Conservation (phyloP, 1,140 invertebrate genomes). For the Nephila pilipes region DNA sequence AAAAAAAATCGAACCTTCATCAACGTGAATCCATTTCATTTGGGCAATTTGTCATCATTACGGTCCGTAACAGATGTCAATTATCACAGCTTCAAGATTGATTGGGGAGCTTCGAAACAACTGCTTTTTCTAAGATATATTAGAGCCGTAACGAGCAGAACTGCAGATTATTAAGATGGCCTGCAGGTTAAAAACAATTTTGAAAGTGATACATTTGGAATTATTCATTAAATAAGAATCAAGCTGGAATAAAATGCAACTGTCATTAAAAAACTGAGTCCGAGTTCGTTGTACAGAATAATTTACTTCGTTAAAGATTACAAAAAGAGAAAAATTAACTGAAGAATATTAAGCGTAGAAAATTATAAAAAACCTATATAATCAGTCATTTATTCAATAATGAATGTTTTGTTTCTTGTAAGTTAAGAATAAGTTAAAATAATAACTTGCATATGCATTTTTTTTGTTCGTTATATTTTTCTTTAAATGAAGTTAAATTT, state of each 20-base stretch:
- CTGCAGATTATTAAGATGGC: background rate
- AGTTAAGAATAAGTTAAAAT: too few relatives aligned
- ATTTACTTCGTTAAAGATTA: background rate
- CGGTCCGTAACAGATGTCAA: background rate
- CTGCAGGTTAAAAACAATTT: background rate
- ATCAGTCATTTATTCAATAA: too few relatives aligned
- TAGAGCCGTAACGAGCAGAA: background rate
- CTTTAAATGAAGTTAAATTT: too few relatives aligned
- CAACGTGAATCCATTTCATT: background rate
- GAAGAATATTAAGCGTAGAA: too few relatives aligned
- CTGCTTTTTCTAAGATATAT: background rate
- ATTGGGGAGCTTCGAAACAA: background rate
- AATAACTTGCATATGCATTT: too few relatives aligned
- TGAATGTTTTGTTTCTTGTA: too few relatives aligned
- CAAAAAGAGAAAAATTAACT: background rate
- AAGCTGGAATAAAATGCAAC: background rate
- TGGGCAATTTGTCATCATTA: background rate
- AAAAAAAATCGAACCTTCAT: background rate
- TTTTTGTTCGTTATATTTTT: too few relatives aligned
- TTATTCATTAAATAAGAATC: background rate
- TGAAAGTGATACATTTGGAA: background rate
- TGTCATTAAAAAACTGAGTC: background rate
- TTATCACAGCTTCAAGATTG: background rate
- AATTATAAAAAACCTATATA: too few relatives aligned
- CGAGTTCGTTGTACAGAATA: background rate